Conservation (phyloP, 2,888 invertebrate species). For the Ypsolopha sequella region DNA sequence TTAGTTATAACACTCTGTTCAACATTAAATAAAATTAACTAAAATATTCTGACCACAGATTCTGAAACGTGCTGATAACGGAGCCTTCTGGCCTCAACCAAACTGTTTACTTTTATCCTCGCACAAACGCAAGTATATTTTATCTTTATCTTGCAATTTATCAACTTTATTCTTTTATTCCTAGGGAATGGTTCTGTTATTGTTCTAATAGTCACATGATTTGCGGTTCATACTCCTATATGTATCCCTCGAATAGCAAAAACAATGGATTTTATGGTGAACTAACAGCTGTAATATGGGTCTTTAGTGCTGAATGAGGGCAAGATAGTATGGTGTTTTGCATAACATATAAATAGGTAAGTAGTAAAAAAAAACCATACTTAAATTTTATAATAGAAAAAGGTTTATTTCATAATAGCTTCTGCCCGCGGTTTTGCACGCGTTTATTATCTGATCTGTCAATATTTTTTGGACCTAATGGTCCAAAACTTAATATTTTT, state of each 20-base stretch:
- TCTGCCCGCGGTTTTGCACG: too few relatives aligned
- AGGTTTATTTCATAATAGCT: too few relatives aligned
- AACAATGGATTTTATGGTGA: background rate
- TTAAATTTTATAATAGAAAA: too few relatives aligned
- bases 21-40: too few relatives aligned
- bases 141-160: conserved; percentile 52
- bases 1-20: too few relatives aligned
- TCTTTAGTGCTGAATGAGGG: background rate
- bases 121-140: conserved; percentile 17
- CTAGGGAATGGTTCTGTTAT: conserved; percentile 18
- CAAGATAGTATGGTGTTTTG: too few relatives aligned
- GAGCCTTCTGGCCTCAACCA: background rate
- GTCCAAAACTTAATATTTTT: too few relatives aligned
- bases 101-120: background rate
- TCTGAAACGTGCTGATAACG: background rate
- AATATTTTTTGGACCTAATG: too few relatives aligned
- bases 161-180: conserved; percentile 46
- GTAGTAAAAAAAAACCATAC: too few relatives aligned
- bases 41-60: too few relatives aligned
- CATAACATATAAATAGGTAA: too few relatives aligned
- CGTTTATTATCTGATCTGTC: too few relatives aligned
- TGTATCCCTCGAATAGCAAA: background rate
- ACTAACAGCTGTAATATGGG: background rate
- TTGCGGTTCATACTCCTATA: background rate
- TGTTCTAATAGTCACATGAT: background rate